Conservation (phyloP, 1,140 invertebrate genomes). For the Musca domestica region DNA sequence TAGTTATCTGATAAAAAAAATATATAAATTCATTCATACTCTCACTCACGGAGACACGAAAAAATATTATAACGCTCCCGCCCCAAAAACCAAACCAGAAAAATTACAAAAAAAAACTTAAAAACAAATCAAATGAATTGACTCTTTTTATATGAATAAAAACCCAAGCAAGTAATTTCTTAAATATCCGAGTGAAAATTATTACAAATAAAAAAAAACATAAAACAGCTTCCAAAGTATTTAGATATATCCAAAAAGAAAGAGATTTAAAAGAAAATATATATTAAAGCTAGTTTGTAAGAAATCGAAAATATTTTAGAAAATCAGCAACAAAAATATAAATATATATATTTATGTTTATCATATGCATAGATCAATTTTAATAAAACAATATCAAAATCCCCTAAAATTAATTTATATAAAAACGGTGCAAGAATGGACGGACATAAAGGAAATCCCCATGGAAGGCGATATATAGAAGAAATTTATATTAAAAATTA, state of each 20-base stretch:
- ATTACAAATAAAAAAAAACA: conserved; percentile 6
- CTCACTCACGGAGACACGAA: no score
- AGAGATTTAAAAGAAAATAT: no score
- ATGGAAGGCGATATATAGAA: no score
- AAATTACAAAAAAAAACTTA: conserved; percentile 8
- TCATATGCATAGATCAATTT: neutral
- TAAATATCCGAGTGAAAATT: conserved; percentile 7
- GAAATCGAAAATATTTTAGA: neutral
- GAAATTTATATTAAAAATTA: no score
- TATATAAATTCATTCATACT: no score
- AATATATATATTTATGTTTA: neutral
- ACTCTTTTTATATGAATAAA: neutral
- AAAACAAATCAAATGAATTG: neutral
- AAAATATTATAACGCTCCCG: conserved; percentile 3
- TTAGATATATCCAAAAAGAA: neutral
- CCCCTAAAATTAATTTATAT: no score
- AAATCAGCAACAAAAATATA: neutral
- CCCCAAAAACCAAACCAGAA: neutral
- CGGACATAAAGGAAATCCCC: no score
- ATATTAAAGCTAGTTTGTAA: neutral
- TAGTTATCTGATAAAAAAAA: no score
- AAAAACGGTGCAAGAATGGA: no score
- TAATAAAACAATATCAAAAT: neutral
- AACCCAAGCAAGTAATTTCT: neutral
- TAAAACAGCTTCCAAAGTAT: conserved; percentile 15